phyloP scores from a whole-genome alignment of 2,113 vertebrate species.

The Prochilodus magdalenae region DNA sequence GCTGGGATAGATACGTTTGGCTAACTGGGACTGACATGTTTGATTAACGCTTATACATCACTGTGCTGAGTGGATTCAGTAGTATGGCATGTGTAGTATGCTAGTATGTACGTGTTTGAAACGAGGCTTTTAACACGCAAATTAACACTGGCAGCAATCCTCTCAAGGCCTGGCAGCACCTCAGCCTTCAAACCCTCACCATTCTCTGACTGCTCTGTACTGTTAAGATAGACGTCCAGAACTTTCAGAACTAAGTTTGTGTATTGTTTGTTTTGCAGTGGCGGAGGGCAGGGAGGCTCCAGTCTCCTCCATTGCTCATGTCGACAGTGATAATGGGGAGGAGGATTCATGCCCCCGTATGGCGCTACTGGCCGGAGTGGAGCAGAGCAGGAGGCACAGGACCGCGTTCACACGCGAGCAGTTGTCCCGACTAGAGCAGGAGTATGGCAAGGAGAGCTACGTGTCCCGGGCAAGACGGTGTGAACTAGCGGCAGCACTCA shows the following conservation, averaged over 20 bases:
- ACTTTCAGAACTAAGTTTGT: not conserved
- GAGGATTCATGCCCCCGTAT: conserved; percentile 62
- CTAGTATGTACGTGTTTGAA: too few relatives aligned
- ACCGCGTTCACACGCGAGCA: conserved; percentile 72
- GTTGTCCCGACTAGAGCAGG: conserved; percentile 70
- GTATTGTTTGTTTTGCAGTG: conserved; percentile 47
- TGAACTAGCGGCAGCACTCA: conserved; percentile 71
- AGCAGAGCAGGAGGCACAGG: conserved; percentile 72
- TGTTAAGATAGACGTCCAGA: too few relatives aligned
- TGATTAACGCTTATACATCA: too few relatives aligned
- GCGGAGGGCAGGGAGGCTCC: conserved; percentile 65
- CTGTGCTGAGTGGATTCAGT: too few relatives aligned
- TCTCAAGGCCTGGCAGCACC: not conserved
- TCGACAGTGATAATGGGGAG: conserved; percentile 47
- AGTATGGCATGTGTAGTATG: too few relatives aligned
- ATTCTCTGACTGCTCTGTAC: too few relatives aligned
- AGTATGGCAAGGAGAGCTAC: conserved; percentile 74
- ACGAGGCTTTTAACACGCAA: too few relatives aligned
- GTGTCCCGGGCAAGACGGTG: conserved; percentile 72
- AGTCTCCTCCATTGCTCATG: conserved; percentile 43
- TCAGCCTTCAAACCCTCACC: not conserved
- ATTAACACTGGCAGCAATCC: too few relatives aligned
- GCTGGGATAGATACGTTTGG: too few relatives aligned
- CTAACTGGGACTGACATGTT: too few relatives aligned
- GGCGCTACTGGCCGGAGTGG: conserved; percentile 58